These are phyloP conservation scores for Tetheella fluctuosa DNA, from an alignment of 2,888 invertebrate genomes.

Conservation along the genomic window DNA sequence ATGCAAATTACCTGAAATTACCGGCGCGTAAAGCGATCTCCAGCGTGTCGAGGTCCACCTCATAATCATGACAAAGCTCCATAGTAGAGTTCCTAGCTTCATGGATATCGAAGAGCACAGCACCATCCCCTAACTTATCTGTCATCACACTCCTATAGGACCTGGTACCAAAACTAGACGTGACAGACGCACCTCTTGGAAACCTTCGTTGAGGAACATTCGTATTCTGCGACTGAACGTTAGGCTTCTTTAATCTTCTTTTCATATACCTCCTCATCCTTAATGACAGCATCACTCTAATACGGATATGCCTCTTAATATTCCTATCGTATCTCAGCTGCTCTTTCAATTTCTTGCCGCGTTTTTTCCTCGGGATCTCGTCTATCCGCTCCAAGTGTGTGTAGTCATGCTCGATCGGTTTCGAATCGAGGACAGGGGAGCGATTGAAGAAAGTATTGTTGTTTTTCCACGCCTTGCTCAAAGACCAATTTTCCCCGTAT, in stretches of 20 bases:
- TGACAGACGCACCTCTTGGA: slow-evolving; percentile 60
- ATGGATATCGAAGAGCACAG: slow-evolving; percentile 74
- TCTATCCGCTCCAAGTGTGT: slow-evolving; percentile 68
- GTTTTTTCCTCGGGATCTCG: slow-evolving; percentile 66
- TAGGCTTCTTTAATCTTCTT: slow-evolving; percentile 57
- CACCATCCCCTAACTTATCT: slow-evolving; percentile 71
- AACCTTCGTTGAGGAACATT: slow-evolving; percentile 70
- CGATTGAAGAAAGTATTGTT: slow-evolving; percentile 68
- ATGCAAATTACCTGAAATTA: slow-evolving; percentile 74
- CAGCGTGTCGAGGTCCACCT: slow-evolving; percentile 77
- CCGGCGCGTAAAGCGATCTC: slow-evolving; percentile 80
- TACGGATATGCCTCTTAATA: slow-evolving; percentile 86
- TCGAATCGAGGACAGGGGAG: slow-evolving; percentile 57
- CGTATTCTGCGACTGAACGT: slow-evolving; percentile 47
- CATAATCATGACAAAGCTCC: slow-evolving; percentile 77
- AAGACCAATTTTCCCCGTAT: slow-evolving; percentile 80
- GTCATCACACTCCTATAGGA: slow-evolving; percentile 74
- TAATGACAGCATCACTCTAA: slow-evolving; percentile 87
- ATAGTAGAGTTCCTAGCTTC: slow-evolving; percentile 78
- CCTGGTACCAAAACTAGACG: slow-evolving; percentile 73
- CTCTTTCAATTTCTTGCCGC: slow-evolving; percentile 72
- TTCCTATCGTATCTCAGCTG: slow-evolving; percentile 83
- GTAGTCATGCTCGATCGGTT: slow-evolving; percentile 53
- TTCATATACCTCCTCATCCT: slow-evolving; percentile 84
- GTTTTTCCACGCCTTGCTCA: slow-evolving; percentile 79